phyloP scores from a whole-genome alignment of 2,113 vertebrate species.

The Tricholaema leucomelas region DNA sequence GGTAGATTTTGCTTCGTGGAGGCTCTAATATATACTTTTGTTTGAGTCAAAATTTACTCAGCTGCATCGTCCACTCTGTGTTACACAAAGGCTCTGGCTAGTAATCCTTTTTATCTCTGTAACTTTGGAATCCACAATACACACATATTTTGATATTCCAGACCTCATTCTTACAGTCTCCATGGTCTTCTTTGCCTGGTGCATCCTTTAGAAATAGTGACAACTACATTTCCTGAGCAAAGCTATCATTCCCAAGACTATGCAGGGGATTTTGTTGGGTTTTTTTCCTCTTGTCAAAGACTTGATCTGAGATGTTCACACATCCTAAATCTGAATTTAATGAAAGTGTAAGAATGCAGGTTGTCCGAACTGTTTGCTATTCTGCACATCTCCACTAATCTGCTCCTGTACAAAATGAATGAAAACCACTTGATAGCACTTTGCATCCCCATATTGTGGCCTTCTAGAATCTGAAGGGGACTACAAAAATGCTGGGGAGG shows the following conservation, averaged over 20 bases:
- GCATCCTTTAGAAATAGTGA: background rate
- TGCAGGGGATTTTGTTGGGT: background rate
- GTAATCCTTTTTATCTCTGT: background rate
- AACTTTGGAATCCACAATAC: background rate
- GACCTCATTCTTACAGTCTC: background rate
- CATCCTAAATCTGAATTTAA: background rate
- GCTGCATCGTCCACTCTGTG: background rate
- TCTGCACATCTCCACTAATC: background rate
- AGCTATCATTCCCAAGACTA: background rate
- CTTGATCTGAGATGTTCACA: background rate
- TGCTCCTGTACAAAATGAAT: background rate
- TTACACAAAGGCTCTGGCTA: background rate
- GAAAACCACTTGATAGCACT: background rate
- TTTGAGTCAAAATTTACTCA: background rate
- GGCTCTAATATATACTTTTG: background rate
- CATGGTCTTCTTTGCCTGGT: background rate
- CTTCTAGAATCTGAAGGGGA: no score
- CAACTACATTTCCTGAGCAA: background rate
- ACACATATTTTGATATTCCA: background rate
- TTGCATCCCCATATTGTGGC: background rate
- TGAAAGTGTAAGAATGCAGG: background rate
- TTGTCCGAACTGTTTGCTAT: background rate
- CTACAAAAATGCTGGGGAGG: no score
- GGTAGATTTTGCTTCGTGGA: background rate
- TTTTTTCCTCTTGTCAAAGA: background rate